A percentile compares a stretch with the other conserved stretches of the same genome.
Conservation (phyloP, 53 echinoderm and acorn worm genomes). For the Stichopus horrens region DNA sequence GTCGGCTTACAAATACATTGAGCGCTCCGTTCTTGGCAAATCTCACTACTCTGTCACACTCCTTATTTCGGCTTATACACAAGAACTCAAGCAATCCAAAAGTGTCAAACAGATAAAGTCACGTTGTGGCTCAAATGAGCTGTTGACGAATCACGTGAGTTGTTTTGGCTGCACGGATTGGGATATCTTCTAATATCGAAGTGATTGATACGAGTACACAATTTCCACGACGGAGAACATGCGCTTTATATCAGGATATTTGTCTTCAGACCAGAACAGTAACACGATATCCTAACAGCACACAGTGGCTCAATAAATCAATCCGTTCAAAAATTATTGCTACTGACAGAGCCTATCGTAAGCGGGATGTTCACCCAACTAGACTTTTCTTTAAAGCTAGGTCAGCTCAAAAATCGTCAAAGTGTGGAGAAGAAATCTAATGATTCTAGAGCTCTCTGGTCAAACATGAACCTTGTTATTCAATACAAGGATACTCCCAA, state of each 20-base stretch:
- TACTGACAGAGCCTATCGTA: too few relatives aligned
- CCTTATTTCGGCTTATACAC: neutral
- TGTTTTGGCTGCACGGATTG: conserved; percentile 59
- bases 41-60: conserved; percentile 10
- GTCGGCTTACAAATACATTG: conserved; percentile 14
- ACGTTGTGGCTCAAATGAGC: conserved; percentile 25
- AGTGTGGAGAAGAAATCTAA: too few relatives aligned
- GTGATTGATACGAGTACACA: conserved; percentile 37
- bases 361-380: too few relatives aligned
- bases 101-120: conserved; percentile 15
- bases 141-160: conserved; percentile 19
- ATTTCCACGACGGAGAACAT: conserved; percentile 21
- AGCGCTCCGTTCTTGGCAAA: conserved; percentile 5
- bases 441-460: too few relatives aligned
- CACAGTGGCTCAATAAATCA: conserved; percentile 29
- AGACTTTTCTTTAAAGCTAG: too few relatives aligned
- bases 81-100: conserved; percentile 5
- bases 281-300: conserved; percentile 44
- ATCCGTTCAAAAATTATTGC: too few relatives aligned
- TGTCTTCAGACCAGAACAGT: conserved; percentile 51
- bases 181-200: neutral
- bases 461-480: too few relatives aligned
- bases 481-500: conserved; percentile 13
- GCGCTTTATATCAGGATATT: conserved; percentile 49
- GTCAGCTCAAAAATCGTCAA: too few relatives aligned